Base-by-base conservation (phyloP, 2,113 vertebrate species). In the Pelobates fuscus region DNA sequence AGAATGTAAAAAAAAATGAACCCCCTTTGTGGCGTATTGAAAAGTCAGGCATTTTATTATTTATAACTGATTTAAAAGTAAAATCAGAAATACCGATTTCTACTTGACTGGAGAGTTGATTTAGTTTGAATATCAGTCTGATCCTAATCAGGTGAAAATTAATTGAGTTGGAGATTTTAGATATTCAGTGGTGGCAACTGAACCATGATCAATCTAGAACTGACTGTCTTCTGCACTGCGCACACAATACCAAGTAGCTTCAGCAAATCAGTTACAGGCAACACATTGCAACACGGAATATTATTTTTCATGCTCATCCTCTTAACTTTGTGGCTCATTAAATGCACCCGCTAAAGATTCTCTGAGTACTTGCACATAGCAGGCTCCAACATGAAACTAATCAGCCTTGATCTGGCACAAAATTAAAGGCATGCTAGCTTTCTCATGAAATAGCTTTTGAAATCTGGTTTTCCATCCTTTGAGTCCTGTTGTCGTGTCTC, bases 51-150 rank as follows among this genome's bases (percentile, higher is more conserved):
- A 84, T 90, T 91, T 91, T 82, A 89, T 84, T 82, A 78, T 85
- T 88, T 89, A 84, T 91, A 94, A 84, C 86, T 88, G 92, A 98
- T 98, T 95, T 97, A 94, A 95, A 94, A 95, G 94, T 94, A 93
- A 96, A 92, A 98, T 95, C 88, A 92, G 89, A 90, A 86, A 90
- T 91, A 92, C 89, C 86, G 91, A 91, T 93, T 94, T 96, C 93
- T 94, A 93, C 92, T 94, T 88, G 90, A 92, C 92, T 94, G 91
- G 93, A 94, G 90, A 89, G 90, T 84, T 91, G 92, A 95, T 95
- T 93, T 94, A 93, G 91, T 96, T 93, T 93, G 91, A 91, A 91
- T 95, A 94, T 92, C 91, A 84, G 85, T 82, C 86, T 86, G 84
- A 85, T 88, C 87, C 90, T 92, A 91, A 94, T 95, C 92, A 92